A percentile compares a stretch with the other conserved stretches of the same genome.
Evolutionary conservation across 2,113 vertebrate species (phyloP).

Genomic region (Pipa parva): DNA sequence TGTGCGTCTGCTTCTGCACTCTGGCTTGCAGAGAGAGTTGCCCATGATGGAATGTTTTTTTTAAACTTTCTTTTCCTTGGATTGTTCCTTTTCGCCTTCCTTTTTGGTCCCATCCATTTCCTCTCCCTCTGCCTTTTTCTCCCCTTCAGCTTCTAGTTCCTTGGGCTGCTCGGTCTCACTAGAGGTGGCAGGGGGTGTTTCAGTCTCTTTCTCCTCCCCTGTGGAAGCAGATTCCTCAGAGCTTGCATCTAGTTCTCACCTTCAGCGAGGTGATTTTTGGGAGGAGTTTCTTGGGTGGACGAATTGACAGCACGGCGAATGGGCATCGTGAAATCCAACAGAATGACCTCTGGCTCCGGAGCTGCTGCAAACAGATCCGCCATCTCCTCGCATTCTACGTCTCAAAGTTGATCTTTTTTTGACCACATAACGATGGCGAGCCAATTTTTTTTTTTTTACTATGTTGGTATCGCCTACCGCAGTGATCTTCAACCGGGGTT

Average conservation of each 20-base stretch:
- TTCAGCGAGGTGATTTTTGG: slow-evolving; percentile 74
- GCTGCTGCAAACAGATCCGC: too few species aligned
- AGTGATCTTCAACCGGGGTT: too few species aligned
- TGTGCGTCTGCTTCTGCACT: slow-evolving; percentile 75
- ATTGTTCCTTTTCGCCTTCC: slow-evolving; percentile 86
- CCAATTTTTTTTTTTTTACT: too few species aligned
- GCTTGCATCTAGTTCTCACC: slow-evolving; percentile 69
- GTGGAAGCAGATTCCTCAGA: slow-evolving; percentile 80
- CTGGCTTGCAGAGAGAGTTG: slow-evolving; percentile 82
- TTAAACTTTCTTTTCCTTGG: slow-evolving; percentile 89
- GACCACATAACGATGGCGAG: too few species aligned
- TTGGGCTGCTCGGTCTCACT: slow-evolving; percentile 63
- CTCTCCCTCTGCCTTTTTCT: slow-evolving; percentile 63
- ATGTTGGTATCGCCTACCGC: too few species aligned
- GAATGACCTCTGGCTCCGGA: too few species aligned
- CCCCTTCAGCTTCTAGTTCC: slow-evolving; percentile 57
- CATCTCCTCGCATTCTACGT: too few species aligned
- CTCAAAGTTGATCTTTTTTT: too few species aligned
- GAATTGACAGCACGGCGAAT: slow-evolving; percentile 84
- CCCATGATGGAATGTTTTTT: slow-evolving; percentile 91
- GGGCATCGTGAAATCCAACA: slow-evolving; percentile 77
- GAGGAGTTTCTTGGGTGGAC: slow-evolving; percentile 77
- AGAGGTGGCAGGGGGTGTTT: slow-evolving; percentile 64
- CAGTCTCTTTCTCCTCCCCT: slow-evolving; percentile 72
- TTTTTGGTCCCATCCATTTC: slow-evolving; percentile 71